A percentile compares a stretch with the other conserved stretches of the same genome.
Conservation (phyloP, 2,113 vertebrate genomes). For the Eupsittula cactorum region DNA sequence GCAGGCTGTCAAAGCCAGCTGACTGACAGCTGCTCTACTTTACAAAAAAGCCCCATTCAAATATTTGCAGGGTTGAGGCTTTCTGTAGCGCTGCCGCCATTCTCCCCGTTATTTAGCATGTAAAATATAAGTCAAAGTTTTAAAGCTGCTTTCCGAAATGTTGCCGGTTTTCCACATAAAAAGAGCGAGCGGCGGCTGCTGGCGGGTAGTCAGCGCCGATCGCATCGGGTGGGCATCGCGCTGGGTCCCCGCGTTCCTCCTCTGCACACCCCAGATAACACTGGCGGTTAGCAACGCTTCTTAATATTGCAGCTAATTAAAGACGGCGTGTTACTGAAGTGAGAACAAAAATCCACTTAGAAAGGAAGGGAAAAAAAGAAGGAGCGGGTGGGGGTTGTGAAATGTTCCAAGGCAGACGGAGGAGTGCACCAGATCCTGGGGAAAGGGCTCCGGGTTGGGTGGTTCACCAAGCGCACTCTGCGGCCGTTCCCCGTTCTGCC, state of each 20-base stretch:
- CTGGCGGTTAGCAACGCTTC: constrained; percentile 43
- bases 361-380: background rate
- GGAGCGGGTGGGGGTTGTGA: background rate
- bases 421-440: background rate
- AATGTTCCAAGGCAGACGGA: background rate
- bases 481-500: background rate
- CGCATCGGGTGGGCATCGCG: background rate
- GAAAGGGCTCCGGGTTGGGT: background rate
- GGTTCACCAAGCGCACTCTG: background rate
- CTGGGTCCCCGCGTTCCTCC: constrained; percentile 52
- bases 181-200: constrained; percentile 50
- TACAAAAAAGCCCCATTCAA: constrained; percentile 78
- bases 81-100: constrained; percentile 71
- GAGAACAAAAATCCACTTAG: constrained; percentile 59
- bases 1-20: constrained; percentile 89
- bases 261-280: constrained; percentile 61
- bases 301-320: constrained; percentile 50
- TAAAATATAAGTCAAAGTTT: constrained; percentile 79
- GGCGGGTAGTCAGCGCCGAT: constrained; percentile 52
- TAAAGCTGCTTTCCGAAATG: constrained; percentile 74
- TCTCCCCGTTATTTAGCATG: constrained; percentile 75
- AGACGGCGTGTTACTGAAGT: constrained; percentile 49
- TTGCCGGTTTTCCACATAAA: constrained; percentile 74
- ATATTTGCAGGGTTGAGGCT: constrained; percentile 79
- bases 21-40: constrained; percentile 85